Evolutionary conservation across 64 coral and sea anemone genomes (phyloP).

Genomic region (Montipora efflorescens): DNA sequence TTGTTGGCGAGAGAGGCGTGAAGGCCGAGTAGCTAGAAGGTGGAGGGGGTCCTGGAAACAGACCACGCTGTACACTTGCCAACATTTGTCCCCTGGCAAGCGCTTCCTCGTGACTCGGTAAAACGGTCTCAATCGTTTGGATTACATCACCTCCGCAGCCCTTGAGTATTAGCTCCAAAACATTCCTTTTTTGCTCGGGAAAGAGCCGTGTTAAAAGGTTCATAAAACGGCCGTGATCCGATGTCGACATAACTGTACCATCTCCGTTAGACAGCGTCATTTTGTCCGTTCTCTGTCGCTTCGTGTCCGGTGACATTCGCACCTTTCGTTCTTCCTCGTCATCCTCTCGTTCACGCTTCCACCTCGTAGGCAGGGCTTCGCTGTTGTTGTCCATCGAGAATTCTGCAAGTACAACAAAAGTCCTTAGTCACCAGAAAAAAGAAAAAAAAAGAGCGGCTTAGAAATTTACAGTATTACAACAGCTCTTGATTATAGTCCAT

Average conservation of each 20-base stretch:
- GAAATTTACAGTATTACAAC: too few relatives aligned
- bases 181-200: conserved; percentile 93
- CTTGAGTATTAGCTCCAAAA: conserved; percentile 89
- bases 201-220: conserved; percentile 87
- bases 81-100: conserved; percentile 70
- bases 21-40: conserved; percentile 86
- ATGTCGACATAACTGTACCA: conserved; percentile 53
- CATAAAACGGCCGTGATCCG: conserved; percentile 80
- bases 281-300: conserved; percentile 67
- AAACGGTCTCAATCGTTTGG: conserved; percentile 93
- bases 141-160: conserved; percentile 94
- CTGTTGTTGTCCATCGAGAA: conserved; percentile 55
- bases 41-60: conserved; percentile 63
- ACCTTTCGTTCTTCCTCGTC: conserved; percentile 24
- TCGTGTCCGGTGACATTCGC: conserved; percentile 65
- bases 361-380: conserved; percentile 15
- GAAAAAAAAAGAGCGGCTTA: too few relatives aligned
- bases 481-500: background rate
- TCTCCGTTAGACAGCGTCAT: conserved; percentile 64
- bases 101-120: conserved; percentile 93
- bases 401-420: conserved; percentile 38
- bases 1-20: conserved; percentile 68
- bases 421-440: background rate
- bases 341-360: conserved; percentile 88
- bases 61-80: conserved; percentile 25